Conservation (phyloP, 2,113 vertebrate genomes). For the Porphyrio hochstetteri region DNA sequence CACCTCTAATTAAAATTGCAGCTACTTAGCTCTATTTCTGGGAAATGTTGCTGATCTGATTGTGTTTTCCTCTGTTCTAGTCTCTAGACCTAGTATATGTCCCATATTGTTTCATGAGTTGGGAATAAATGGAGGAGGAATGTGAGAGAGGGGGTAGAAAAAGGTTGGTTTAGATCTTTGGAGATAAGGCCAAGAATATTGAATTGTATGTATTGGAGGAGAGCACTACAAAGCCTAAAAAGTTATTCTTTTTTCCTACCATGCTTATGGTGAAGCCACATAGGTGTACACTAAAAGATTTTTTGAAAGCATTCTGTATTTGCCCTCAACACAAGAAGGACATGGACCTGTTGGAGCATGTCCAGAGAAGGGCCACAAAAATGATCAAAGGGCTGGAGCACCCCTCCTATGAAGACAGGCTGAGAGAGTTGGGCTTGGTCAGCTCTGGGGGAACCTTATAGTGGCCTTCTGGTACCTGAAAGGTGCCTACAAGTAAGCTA, state of each 20-base stretch:
- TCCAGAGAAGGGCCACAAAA: no score
- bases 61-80: background rate
- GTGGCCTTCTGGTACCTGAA: no score
- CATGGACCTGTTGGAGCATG: no score
- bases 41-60: background rate
- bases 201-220: background rate
- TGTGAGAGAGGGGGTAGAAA: background rate
- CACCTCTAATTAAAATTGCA: background rate
- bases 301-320: background rate
- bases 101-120: background rate
- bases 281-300: background rate
- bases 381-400: no score
- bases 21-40: background rate
- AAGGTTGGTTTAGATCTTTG: background rate
- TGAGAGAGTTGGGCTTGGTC: no score
- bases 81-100: background rate
- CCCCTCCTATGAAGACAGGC: no score
- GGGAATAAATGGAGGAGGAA: background rate
- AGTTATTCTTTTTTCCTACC: background rate
- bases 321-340: background rate
- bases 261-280: background rate
- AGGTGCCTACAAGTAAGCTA: no score
- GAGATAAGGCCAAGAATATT: background rate
- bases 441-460: no score
- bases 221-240: background rate